Evolutionary conservation across 2,113 vertebrate genomes (phyloP), one percentile per base, ranked within the genome.

Genomic region (Antidorcas marsupialis): DNA sequence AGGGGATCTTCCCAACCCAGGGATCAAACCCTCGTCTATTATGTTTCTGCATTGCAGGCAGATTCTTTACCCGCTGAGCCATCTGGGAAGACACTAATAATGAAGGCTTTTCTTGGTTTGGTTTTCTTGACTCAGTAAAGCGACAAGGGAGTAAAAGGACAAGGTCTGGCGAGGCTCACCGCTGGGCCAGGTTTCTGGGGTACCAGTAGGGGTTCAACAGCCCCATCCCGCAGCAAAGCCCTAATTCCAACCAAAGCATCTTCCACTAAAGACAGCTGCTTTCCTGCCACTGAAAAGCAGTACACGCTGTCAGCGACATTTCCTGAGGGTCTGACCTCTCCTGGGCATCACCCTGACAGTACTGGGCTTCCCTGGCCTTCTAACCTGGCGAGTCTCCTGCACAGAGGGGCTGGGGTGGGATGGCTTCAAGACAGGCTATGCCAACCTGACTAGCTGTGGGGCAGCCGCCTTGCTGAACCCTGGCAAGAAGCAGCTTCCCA

Each of bases 241-340:
- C 93, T 85, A n/a, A 55, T 21, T 85, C 78, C 91, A 89, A 25
- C 30, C 91, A 87, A 36, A 97, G 92, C 74, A 15, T 36, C 59
- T 86, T 87, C n/a, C 7, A 7, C 28, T 59, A 60, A 82, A 91
- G 59, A 52, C 27, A 59, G 52, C 16, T 60, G 74, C 52, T 71
- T 81, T 60, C 55, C 43, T 6, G 3, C 60, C 23, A 14, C n/a
- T 11, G 28, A 43, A 84, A 36, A 62, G 36, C 43, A 33, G 76
- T 23, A 27, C 9, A 14, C 2, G 7, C 19, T 60, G 7, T 50
- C 13, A 78, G 78, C 21, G 14, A 64, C 3, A 16, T 1, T 55
- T 50, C 39, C 57, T 0, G 7, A 11, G 13, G 27, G 36, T 33
- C 57, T 59, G 19, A 52, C 57, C 13, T 1, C 39, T 17, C 15